phyloP scores from a whole-genome alignment of 2,113 vertebrate species.

The Saccopteryx leptura region DNA sequence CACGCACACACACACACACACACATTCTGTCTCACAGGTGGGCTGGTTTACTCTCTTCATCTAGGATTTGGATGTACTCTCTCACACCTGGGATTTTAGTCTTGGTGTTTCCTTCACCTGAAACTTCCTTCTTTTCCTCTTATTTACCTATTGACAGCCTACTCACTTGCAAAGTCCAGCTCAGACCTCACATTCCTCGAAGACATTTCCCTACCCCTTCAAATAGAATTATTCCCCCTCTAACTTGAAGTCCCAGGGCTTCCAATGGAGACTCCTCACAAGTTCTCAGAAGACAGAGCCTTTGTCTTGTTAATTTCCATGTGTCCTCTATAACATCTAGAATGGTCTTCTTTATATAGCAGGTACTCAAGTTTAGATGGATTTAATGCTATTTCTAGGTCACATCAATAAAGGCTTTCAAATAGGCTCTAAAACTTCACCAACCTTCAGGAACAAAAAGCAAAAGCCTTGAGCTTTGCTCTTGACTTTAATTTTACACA shows the following conservation, averaged over 20 bases:
- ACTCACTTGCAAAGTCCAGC: background rate
- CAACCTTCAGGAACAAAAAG: background rate
- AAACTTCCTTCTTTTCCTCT: background rate
- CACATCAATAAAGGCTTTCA: background rate
- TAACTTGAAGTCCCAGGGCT: background rate
- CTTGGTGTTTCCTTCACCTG: background rate
- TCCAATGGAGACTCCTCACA: background rate
- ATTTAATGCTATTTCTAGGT: background rate
- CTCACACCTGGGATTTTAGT: background rate
- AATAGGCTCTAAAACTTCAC: background rate
- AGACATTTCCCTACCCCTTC: background rate
- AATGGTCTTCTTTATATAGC: background rate
- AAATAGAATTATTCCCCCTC: background rate
- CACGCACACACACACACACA: background rate
- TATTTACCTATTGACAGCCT: background rate
- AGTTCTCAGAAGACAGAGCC: background rate
- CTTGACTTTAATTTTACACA: slow-evolving; percentile 27
- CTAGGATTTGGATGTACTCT: background rate
- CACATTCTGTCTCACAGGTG: background rate
- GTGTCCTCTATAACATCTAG: background rate
- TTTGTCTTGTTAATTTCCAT: background rate
- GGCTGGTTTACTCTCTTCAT: accelerated
- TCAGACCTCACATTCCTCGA: background rate
- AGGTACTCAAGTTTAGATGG: background rate
- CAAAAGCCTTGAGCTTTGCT: background rate